Conservation (phyloP, 2,888 invertebrate species). For the Sepiola atlantica region DNA sequence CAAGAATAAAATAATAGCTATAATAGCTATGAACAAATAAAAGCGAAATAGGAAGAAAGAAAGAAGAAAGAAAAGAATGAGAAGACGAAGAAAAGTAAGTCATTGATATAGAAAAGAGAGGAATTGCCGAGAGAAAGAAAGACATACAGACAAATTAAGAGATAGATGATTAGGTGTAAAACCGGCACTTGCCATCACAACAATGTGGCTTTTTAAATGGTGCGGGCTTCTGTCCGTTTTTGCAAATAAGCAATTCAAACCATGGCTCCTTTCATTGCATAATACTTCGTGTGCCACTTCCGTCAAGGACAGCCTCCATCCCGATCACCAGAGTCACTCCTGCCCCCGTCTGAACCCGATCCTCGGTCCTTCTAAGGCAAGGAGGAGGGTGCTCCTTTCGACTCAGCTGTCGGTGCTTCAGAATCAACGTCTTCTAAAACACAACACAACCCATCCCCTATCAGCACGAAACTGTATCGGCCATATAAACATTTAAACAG, state of each 20-base stretch:
- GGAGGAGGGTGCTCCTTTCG: neutral
- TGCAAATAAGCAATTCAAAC: neutral
- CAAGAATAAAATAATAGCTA: neutral
- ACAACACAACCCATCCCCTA: conserved; percentile 15
- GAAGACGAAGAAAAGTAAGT: neutral
- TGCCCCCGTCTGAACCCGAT: neutral
- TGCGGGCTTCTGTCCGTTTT: neutral
- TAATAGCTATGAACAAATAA: neutral
- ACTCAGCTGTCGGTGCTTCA: conserved; percentile 19
- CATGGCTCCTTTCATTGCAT: neutral
- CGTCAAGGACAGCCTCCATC: neutral
- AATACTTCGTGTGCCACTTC: conserved; percentile 32
- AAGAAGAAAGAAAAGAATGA: neutral
- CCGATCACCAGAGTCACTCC: neutral
- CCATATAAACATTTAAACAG: neutral
- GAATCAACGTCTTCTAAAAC: neutral
- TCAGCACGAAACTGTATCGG: neutral
- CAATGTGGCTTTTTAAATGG: neutral
- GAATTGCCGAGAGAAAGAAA: neutral
- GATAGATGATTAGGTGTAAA: neutral
- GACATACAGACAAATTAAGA: neutral
- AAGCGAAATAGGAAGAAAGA: neutral
- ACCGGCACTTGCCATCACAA: neutral
- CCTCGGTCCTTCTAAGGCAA: neutral
- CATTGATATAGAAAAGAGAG: neutral